These are phyloP conservation scores for Emmelina monodactyla DNA, from an alignment of 2,888 invertebrate species.

Conservation along the genomic window DNA sequence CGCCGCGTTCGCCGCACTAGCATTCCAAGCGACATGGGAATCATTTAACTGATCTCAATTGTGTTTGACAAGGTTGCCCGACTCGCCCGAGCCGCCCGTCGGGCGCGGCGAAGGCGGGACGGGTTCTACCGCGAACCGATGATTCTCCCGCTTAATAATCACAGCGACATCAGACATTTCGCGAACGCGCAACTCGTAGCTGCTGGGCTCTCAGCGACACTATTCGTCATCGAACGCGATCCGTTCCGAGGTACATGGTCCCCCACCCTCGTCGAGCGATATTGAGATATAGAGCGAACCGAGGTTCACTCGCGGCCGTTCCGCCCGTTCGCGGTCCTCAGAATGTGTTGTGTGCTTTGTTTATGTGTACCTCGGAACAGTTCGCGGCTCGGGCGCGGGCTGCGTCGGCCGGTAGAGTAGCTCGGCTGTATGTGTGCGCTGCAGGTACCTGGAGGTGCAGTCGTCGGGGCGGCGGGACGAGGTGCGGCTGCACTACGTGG, in stretches of 20 bases:
- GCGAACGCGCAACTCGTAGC: slow-evolving; percentile 23
- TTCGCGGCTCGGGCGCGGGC: slow-evolving; percentile 33
- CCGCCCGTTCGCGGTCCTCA: slow-evolving; percentile 34
- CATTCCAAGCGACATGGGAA: slow-evolving; percentile 68
- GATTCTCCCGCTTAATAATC: background rate
- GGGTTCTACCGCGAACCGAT: slow-evolving; percentile 20
- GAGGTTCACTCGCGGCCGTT: slow-evolving; percentile 46
- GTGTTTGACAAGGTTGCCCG: slow-evolving; percentile 23
- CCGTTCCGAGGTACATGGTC: slow-evolving; percentile 69
- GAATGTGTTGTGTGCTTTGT: slow-evolving; percentile 60
- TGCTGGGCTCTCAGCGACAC: slow-evolving; percentile 25
- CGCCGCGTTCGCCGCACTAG: slow-evolving; percentile 51
- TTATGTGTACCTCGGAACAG: slow-evolving; percentile 67
- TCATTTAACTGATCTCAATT: slow-evolving; percentile 42
- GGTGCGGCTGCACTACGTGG: slow-evolving; percentile 83
- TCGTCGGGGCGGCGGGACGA: slow-evolving; percentile 89
- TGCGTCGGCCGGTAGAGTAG: slow-evolving; percentile 21
- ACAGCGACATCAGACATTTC: slow-evolving; percentile 24
- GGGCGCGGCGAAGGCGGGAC: slow-evolving; percentile 21
- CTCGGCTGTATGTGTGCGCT: slow-evolving; percentile 28
- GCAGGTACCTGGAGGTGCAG: slow-evolving; percentile 89
- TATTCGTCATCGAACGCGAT: slow-evolving; percentile 50
- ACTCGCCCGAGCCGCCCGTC: slow-evolving; percentile 12
- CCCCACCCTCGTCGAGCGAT: slow-evolving; percentile 63
- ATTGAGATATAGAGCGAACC: slow-evolving; percentile 67